Evolutionary conservation across 2,797 vertebrate genomes (phyloP).

Genomic region (Galagoides demidoff): DNA sequence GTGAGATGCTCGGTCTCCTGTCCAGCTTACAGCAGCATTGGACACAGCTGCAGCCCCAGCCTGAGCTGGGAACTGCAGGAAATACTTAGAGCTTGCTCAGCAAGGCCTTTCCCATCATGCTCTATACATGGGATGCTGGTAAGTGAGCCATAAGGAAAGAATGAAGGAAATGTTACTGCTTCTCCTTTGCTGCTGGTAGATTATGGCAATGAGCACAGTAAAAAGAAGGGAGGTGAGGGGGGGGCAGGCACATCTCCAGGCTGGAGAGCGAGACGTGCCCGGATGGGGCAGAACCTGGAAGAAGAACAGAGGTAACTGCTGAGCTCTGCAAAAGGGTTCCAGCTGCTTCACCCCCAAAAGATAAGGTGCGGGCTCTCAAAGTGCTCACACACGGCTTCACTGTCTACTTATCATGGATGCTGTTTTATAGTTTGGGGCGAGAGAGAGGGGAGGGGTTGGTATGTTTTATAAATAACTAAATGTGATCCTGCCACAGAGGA

Average conservation of each 20-base stretch:
- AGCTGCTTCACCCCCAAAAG: background rate
- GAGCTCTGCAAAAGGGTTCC: background rate
- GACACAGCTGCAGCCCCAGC: conserved; percentile 38
- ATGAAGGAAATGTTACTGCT: conserved; percentile 30
- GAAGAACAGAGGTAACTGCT: background rate
- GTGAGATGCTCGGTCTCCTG: conserved; percentile 3
- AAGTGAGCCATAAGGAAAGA: conserved; percentile 58
- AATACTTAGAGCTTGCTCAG: conserved; percentile 73
- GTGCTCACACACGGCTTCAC: background rate
- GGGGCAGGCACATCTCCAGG: background rate
- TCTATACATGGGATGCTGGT: conserved; percentile 59
- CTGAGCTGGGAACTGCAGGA: conserved; percentile 65
- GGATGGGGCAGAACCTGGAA: too few species aligned
- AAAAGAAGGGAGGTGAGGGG: background rate
- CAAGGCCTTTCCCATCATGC: conserved; percentile 52
- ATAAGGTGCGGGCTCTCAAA: background rate
- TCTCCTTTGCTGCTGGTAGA: background rate
- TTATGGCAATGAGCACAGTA: background rate
- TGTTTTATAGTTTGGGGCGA: background rate
- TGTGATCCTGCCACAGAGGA: background rate
- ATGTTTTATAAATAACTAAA: background rate
- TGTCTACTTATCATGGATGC: background rate
- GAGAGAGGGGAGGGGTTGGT: too few species aligned
- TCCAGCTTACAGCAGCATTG: background rate
- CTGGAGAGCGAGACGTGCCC: background rate